phyloP scores from a whole-genome alignment of 2,113 vertebrate genomes.

The Caracal caracal region DNA sequence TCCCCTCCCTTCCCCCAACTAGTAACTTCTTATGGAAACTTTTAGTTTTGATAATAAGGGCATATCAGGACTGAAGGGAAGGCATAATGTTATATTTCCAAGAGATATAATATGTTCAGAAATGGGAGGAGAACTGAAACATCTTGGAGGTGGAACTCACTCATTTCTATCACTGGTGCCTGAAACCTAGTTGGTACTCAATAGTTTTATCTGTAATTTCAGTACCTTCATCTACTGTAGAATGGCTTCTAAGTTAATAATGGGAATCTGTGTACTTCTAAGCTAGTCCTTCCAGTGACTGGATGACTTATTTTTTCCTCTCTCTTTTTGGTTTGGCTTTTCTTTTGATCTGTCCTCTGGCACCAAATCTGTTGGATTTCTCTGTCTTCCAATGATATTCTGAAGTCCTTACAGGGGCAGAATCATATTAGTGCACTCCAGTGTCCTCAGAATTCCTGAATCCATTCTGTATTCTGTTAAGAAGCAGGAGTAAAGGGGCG shows the following conservation, averaged over 20 bases:
- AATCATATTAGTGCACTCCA: not conserved
- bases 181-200: not conserved
- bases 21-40: not conserved
- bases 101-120: not conserved
- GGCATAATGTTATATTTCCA: not conserved
- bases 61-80: not conserved
- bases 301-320: not conserved
- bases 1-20: not conserved
- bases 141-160: not conserved
- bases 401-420: not conserved
- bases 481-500: not conserved
- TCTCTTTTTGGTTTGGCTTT: not conserved
- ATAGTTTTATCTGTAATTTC: not conserved
- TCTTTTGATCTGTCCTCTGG: not conserved
- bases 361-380: not conserved
- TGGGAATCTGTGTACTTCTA: not conserved
- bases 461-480: not conserved
- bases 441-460: not conserved
- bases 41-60: constrained; percentile 7
- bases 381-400: not conserved
- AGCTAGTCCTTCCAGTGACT: not conserved
- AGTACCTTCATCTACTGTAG: not conserved
- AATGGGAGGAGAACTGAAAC: not conserved
- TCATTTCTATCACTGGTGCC: not conserved
- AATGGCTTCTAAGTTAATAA: not conserved